Base-by-base conservation (phyloP, 2,888 invertebrate species). In the Cistogaster globosa region DNA sequence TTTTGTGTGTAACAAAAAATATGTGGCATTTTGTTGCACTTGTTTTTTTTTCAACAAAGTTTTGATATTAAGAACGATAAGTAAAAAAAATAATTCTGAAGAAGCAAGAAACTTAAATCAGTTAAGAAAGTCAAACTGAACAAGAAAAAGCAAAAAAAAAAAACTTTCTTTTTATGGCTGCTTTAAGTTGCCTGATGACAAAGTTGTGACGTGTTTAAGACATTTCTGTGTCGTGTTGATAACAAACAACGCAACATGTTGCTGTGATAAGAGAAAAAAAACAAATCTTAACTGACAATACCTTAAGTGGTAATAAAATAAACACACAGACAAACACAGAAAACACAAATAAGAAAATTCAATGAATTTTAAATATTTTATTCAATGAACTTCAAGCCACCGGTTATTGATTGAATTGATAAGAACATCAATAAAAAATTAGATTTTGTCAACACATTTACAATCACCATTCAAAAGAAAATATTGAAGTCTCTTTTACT, bases 131-230 rank as follows among this genome's bases (percentile, higher is more conserved):
- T 42, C 69, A 36, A 22, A 18, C 5, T 11, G 53, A n/a, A n/a
- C 4, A 32, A 7, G 6, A 32, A 5, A 32, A 5, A 32, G 7
- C 6, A 8, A 32, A 2, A 32, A 32, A 32, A 5, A 62, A 63
- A 65, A 76, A 67, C 67, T 32, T 77, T 81, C 80, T 84, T 80
- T 71, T 53, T 78, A 65, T 38, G 80, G 57, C 26, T n/a, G 26
- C 36, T 72, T 71, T 42, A 42, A 8, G 6, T 32, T 16, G 5
- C 9, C 55, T 58, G 42, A 32, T 80, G 80, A 74, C 74, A 80
- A 74, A 60, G 42, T 80, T 72, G 72, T 80, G 79, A 80, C 71
- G 36, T 79, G 57, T 72, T 63, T 38, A 79, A 79, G 79, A 58
- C 72, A 72, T 58, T 72, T 80, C 63, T 62, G 62, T 71, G 45